Base-by-base conservation (phyloP, 2,888 invertebrate species). In the Acleris emargana region DNA sequence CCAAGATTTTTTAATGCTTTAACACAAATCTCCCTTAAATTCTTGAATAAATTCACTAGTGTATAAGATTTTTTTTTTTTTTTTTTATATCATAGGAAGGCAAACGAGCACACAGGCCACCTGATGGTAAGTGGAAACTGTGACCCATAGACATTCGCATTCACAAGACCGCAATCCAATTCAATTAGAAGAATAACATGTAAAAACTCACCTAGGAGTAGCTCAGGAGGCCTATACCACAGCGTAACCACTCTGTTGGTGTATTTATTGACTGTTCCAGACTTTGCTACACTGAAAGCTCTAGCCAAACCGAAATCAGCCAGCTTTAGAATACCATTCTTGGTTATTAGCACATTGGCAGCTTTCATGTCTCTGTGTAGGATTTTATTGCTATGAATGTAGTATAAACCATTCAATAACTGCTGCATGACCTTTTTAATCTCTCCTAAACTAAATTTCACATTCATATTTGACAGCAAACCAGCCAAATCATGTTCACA, bases 401-500 rank as follows among this genome's bases (percentile, higher is more conserved):
- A 99, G 89, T 98, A 99, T 1, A 99, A 93, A 4, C 98, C 97
- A 81, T 97, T 96, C 2, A 97, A 82, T 62, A 97, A 87, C 64
- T 92, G 92, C 60, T 92, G 92, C 92, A 92, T 92, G 0, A 92
- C 98, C 88, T 98, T 98, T 81, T 99, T 99, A 32, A 99, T 98
- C 91, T 99, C 99, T 1, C 98, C 98, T 75, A 99, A 94, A 76
- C 96, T 97, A 83, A 99, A 99, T 93, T 98, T 98, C 0, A 99
- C 98, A 83, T 98, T 97, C 17, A 96, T 96, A 84, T 99, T 99
- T 0, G 98, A 98, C 9, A 99, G 85, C 49, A 99, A 93, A 0
- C 99, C 99, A 6, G 99, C 99, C 71, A 99, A 93, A 90, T 99
- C 99, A 79, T 99, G 99, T 81, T 99, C 99, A 83, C 99, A 99